Conservation (phyloP, 64 coral and sea anemone genomes). For the Exaiptasia diaphana region DNA sequence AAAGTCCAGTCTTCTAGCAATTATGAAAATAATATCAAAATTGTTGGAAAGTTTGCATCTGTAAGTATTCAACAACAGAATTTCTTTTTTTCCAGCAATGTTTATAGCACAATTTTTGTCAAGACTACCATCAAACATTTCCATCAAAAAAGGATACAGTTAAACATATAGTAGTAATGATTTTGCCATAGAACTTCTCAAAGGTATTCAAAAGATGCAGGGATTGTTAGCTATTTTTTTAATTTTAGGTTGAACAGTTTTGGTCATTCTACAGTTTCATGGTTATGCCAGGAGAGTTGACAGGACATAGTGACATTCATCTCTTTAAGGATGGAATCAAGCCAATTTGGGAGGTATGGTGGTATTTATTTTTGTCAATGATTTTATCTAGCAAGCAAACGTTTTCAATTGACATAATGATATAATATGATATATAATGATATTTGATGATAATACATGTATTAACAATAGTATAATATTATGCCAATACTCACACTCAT, state of each 20-base stretch:
- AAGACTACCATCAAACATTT: too few relatives aligned
- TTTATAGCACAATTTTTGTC: neutral
- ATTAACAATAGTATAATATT: too few relatives aligned
- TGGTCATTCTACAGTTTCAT: constrained; percentile 89
- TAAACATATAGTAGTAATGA: too few relatives aligned
- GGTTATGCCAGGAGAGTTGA: constrained; percentile 87
- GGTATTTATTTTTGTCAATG: neutral
- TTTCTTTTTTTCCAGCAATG: neutral
- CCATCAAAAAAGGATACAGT: too few relatives aligned
- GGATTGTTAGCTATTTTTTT: too few relatives aligned
- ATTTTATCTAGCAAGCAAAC: neutral
- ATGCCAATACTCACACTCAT: too few relatives aligned
- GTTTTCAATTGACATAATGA: constrained; percentile 5
- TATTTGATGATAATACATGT: neutral
- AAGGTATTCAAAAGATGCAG: too few relatives aligned
- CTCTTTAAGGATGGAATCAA: constrained; percentile 99
- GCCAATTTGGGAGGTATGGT: constrained; percentile 96
- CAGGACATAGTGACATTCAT: constrained; percentile 97
- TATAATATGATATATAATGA: neutral
- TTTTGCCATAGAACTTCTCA: too few relatives aligned
- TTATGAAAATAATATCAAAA: constrained; percentile 94
- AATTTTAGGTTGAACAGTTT: constrained; percentile 88
- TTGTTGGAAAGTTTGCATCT: constrained; percentile 99
- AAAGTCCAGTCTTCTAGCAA: constrained; percentile 84
- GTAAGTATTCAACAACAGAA: constrained; percentile 59